A percentile compares a stretch with the other conserved stretches of the same genome.
These are phyloP conservation scores for Pseudoatta argentina DNA, from an alignment of 1,140 invertebrate species.

Conservation along the genomic window DNA sequence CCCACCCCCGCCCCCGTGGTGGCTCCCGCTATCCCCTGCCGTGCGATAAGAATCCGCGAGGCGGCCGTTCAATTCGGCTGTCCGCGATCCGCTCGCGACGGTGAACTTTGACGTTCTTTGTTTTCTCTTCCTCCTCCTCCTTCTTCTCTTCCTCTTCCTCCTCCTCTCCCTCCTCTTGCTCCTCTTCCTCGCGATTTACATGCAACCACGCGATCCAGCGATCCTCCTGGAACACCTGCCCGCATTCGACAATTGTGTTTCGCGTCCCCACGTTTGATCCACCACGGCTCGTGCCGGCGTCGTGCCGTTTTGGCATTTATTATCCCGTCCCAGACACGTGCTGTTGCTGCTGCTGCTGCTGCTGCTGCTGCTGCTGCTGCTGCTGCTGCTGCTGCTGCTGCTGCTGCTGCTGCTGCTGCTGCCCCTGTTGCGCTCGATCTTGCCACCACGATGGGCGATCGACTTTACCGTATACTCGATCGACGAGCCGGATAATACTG, in stretches of 20 bases:
- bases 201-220: constrained; percentile 51
- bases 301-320: constrained; percentile 69
- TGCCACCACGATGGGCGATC: constrained; percentile 36
- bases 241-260: constrained; percentile 28
- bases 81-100: constrained; percentile 61
- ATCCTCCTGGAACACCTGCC: constrained; percentile 15
- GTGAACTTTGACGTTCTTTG: constrained; percentile 14
- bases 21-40: constrained; percentile 79
- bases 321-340: constrained; percentile 53
- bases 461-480: constrained; percentile 45
- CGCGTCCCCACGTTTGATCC: constrained; percentile 64
- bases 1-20: constrained; percentile 83
- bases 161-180: constrained; percentile 15
- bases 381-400: constrained; percentile 39
- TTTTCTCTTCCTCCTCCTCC: constrained; percentile 16
- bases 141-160: background rate
- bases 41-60: constrained; percentile 78
- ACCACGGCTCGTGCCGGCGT: constrained; percentile 56
- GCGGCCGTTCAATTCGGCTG: constrained; percentile 80
- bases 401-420: constrained; percentile 37
- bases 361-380: constrained; percentile 38
- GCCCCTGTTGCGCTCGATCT: constrained; percentile 40
- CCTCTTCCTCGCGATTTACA: constrained; percentile 61
- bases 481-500: constrained; percentile 58
- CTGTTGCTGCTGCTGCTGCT: constrained; percentile 37